These are phyloP conservation scores for Pavo muticus DNA, from an alignment of 2,113 vertebrate genomes.

Conservation along the genomic window DNA sequence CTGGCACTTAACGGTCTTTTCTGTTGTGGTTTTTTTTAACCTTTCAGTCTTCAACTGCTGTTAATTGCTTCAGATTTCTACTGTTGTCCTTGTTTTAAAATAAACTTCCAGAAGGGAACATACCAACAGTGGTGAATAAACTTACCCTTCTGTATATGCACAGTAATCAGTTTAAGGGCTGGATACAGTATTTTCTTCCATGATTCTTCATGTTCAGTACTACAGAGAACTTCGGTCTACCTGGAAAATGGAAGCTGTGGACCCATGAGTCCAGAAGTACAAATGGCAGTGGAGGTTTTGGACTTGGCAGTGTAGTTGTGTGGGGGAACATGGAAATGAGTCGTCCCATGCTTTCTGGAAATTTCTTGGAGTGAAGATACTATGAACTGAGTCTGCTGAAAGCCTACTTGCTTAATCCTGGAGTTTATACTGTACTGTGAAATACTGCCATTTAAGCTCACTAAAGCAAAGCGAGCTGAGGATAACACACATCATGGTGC, in stretches of 20 bases:
- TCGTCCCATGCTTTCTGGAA: neutral
- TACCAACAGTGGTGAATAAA: neutral
- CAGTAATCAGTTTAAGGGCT: neutral
- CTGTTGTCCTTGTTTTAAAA: neutral
- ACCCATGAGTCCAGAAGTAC: neutral
- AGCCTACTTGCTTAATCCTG: neutral
- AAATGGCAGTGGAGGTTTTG: neutral
- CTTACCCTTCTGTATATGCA: neutral
- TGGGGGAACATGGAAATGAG: neutral
- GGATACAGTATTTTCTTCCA: neutral
- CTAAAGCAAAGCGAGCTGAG: neutral
- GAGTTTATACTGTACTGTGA: neutral
- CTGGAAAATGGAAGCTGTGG: neutral
- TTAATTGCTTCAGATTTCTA: neutral
- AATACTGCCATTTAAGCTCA: accelerated
- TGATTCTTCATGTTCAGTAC: neutral
- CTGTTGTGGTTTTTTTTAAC: neutral
- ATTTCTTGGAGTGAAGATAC: neutral
- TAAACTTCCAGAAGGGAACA: neutral
- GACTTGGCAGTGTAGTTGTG: neutral
- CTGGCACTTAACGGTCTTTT: neutral
- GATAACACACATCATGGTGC: neutral
- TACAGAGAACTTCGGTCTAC: neutral
- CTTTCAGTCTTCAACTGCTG: neutral
- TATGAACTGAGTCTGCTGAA: neutral